Base-by-base conservation (phyloP, 2,888 invertebrate genomes). In the Halocaridina rubra region DNA sequence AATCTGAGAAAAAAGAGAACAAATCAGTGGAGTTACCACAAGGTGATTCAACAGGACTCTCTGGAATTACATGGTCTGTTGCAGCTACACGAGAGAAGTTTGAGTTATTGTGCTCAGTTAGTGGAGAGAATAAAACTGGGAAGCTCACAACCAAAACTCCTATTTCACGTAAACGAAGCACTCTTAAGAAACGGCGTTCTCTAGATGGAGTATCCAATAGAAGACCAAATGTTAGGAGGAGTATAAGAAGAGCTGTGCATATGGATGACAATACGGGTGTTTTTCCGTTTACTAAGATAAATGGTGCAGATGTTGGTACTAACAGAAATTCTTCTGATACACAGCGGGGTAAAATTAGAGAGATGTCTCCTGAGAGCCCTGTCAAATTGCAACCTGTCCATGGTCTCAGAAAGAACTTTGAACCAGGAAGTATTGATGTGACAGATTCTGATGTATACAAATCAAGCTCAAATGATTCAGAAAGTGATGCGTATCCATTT, bases 1-100 rank as follows among this genome's bases (percentile, higher is more conserved):
- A 57, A 13, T 24, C 19, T 4, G 19, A 7, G 5, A 19, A 46
- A n/a, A 8, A 19, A 8, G 71, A n/a, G 10, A 29, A 19, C 3
- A 16, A 24, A 5, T 2, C 16, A 22, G 13, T 16, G 24, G 67
- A 67, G 22, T 59, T 74, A 32, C 32, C 27, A 27, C 59, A 74
- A 27, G 46, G 61, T 16, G 39, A 75, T 29, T 19, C 29, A 8
- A 32, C 4, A 10, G 64, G 67, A 3, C 7, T 71, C 22, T 71
- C 78, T 10, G 10, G 46, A 5, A 79, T 84, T 13, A 84, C 84
- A 3, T 84, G 84, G 84, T 84, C 84, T 8, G 84, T 84, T 5
- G 84, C 84, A 8, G 84, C 84, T n/a, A 79, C 79, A 3, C 27
- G 79, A 3, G 84, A 84, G 32, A 84, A 74, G 74, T 84, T 84